Evolutionary conservation across 2,888 invertebrate species (phyloP), one percentile per base, ranked within the genome.

Genomic region (Dichetophora obliterata): DNA sequence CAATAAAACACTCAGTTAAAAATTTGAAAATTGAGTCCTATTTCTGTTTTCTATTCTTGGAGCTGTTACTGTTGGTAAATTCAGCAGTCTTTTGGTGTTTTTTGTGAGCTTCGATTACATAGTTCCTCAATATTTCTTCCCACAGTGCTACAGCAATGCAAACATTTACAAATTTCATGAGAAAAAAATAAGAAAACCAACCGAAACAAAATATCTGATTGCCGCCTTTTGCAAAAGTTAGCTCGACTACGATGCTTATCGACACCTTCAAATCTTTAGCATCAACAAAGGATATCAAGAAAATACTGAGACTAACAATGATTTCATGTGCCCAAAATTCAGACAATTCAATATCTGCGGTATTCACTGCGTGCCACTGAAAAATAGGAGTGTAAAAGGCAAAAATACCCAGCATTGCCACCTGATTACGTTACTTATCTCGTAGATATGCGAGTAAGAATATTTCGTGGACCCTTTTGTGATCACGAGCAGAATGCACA

Each of bases 401-500:
- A 65, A 24, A 66, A 80, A 83, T 82, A 80, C 81, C 79, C 80
- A 80, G 80, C 82, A 81, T 80, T 82, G 83, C 80, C 80, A 77
- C 48, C 81, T 82, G 79, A 66, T 63, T 74, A 74, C 78, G 68
- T 75, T 69, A 70, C 69, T 70, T 69, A 77, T 77, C 57, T 69
- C 65, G 24, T 50, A 48, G 66, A 43, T 37, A 66, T 66, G 34
- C 43, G 66, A n/a, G 11, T n/a, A 43, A 19, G 66, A 66, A 66
- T 37, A 66, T 37, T 66, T 37, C 66, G 11, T 66, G 65, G 22
- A 66, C 34, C 65, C 19, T 65, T 65, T 19, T 27, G 27, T 63
- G 37, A 27, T 31, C 65, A 65, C n/a, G 37, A 37, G 1, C 24
- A 59, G 27, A 22, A 59, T 22, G 9, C 57, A 59, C 5, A 27